Base-by-base conservation (phyloP, 2,888 invertebrate species). In the Vanessa cardui region DNA sequence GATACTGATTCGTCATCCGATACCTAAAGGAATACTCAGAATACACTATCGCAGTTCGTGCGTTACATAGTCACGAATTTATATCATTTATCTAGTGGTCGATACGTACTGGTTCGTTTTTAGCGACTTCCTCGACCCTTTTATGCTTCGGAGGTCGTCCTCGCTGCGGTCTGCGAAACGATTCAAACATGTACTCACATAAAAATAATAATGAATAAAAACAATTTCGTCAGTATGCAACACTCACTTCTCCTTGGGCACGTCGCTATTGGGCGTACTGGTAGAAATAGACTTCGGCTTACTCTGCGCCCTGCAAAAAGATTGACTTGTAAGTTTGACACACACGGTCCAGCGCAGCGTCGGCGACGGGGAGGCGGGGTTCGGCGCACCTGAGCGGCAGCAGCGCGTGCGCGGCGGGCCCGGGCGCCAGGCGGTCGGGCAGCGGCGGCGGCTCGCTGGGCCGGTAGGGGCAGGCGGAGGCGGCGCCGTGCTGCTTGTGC, bases 401-500 rank as follows among this genome's bases (percentile, higher is more conserved):
- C 18, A 7, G 31, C 54, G 58, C 26, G 49, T 8, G 65, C 47
- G 64, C 9, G 49, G 61, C 47, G 58, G 20, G 71, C 67, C 66
- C 52, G 62, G 64, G 64, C 72, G 72, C 82, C 74, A 85, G 82
- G 73, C 83, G 82, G 78, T 80, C 83, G 77, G 78, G 80, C 74
- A 75, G 82, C 66, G 78, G 74, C 68, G 76, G 71, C 72, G 77
- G 58, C 70, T 68, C 66, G 68, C 79, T 72, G 76, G 80, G 72
- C 77, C 86, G 86, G 90, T 97, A 97, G 0, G 97, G 97, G 83
- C 97, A 97, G 66, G 95, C 94, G 61, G 95, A 94, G n/a, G 95
- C 94, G 21, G 94, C 94, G 64, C 94, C 94, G 89, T 98, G 98
- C 62, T 94, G 95, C 71, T 95, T 94, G 83, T 95, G 95, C 81